Base-by-base conservation (phyloP, 1,140 invertebrate genomes). In the Homarus americanus region DNA sequence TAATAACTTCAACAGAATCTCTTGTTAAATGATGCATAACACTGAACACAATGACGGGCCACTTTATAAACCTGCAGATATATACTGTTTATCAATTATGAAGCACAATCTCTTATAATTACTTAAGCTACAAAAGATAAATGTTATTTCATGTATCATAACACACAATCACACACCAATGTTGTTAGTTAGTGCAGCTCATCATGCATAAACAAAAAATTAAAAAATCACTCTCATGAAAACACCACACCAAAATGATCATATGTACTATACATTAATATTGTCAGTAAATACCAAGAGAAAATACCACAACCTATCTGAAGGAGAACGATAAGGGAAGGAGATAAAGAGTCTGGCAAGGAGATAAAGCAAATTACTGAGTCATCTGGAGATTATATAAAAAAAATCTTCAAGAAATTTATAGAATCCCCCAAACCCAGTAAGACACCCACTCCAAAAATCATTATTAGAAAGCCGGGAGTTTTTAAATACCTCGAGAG, bases 401-500 rank as follows among this genome's bases (percentile, higher is more conserved):
- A 66, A 12, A 66, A n/a, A 12, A 58, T 20, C 3, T 17, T 20
- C 24, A n/a, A 28, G n/a, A 66, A 66, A 32, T 66, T 66, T 66
- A 66, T 4, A 66, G 20, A 66, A 66, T 66, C 63, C 2, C n/a
- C 63, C 63, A 66, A 28, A 20, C 24, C 4, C 63, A 66, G 63
- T 24, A 36, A 49, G 12, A 9, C 4, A 82, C 58, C 87, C 36
- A 63, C 44, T 49, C 28, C 58, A 38, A 73, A 75, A 9, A 40
- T 40, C 40, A 41, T 3, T 41, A 73, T 36, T 36, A 41, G 40
- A 72, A 82, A 58, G 36, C 49, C 63, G 63, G 49, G 20, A 63
- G 38, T 53, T 34, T 17, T 49, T 24, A 79, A 79, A 40, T 93
- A 94, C 94, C 94, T 97, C 0, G 97, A 98, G 94, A 98, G 99